Percentiles rank a stretch among this genome's conserved stretches.
phyloP scores from a whole-genome alignment of 2,113 vertebrate species.

The Ctenodactylus gundi region DNA sequence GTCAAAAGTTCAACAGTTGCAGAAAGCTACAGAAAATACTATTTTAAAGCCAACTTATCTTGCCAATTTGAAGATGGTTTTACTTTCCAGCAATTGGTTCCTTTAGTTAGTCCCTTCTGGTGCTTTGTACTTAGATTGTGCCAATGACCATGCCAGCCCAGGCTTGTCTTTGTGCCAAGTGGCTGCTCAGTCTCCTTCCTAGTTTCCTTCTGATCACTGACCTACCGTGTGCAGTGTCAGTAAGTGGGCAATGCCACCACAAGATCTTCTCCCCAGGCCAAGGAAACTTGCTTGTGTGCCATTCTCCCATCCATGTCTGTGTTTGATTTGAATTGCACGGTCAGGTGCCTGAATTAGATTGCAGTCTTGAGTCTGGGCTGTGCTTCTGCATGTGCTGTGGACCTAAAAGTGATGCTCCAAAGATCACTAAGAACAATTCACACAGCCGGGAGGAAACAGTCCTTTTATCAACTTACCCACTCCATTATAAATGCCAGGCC shows the following conservation, averaged over 20 bases:
- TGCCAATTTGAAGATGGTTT: background rate
- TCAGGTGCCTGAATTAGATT: background rate
- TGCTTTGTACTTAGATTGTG: background rate
- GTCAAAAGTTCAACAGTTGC: background rate
- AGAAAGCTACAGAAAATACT: background rate
- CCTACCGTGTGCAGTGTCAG: background rate
- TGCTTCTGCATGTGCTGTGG: background rate
- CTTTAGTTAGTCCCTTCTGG: background rate
- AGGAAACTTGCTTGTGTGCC: background rate
- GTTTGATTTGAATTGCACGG: background rate
- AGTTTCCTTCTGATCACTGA: background rate
- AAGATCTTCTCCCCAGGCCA: background rate
- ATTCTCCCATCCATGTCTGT: background rate
- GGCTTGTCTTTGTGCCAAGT: background rate
- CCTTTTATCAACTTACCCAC: background rate
- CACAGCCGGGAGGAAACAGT: background rate
- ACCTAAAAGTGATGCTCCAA: background rate
- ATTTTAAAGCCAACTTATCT: background rate
- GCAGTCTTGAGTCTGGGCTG: background rate
- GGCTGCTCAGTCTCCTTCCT: background rate
- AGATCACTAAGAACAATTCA: background rate
- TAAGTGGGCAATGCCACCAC: background rate
- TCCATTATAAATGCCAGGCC: background rate
- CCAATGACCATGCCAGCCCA: accelerated
- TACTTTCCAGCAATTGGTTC: background rate